A percentile compares a stretch with the other conserved stretches of the same genome.
phyloP scores from a whole-genome alignment of 2,113 vertebrate genomes.

The Podarcis cretensis region DNA sequence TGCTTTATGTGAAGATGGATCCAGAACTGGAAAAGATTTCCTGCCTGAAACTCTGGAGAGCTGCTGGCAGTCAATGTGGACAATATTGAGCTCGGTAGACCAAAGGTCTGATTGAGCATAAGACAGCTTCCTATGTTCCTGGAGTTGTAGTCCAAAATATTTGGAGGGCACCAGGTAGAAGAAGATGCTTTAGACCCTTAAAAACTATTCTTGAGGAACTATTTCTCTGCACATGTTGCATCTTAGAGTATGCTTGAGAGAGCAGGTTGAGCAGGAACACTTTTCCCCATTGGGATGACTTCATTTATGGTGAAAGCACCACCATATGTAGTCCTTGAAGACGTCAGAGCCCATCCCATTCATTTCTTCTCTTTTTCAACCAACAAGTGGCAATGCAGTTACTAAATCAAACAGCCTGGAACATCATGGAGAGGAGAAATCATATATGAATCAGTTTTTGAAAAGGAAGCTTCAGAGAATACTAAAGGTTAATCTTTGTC shows the following conservation, averaged over 20 bases:
- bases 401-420: fast-evolving
- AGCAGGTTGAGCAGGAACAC: conserved; percentile 5
- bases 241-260: conserved; percentile 6
- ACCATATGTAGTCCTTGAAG: conserved; percentile 3
- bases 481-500: neutral
- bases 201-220: neutral
- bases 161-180: no score
- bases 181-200: neutral
- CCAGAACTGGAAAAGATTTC: no score
- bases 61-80: no score
- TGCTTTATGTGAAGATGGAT: no score
- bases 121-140: no score
- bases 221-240: neutral
- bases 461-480: neutral
- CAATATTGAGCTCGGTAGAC: no score
- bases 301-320: neutral
- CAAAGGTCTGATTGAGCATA: no score
- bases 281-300: neutral
- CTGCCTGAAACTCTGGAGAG: no score
- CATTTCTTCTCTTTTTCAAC: neutral
- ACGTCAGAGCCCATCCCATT: neutral
- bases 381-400: fast-evolving
- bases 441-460: neutral
- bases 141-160: no score
- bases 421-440: neutral